A percentile compares a stretch with the other conserved stretches of the same genome.
Conservation (phyloP, 1,140 invertebrate species). For the Babylonia areolata region DNA sequence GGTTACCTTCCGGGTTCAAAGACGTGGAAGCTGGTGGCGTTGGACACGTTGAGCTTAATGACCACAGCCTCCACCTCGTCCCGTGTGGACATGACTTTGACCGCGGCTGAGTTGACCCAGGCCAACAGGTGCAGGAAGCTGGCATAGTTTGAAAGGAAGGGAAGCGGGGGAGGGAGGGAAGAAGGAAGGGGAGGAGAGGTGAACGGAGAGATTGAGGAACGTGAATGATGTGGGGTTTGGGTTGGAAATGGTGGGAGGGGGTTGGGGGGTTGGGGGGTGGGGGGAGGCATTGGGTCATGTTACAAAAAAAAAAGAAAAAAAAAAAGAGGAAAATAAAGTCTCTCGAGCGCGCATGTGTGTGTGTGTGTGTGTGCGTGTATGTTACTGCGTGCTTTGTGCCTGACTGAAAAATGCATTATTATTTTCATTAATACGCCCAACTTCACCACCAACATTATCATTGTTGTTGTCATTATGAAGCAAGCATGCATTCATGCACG, state of each 20-base stretch:
- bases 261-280: background rate
- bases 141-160: background rate
- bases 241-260: background rate
- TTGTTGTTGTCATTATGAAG: no score
- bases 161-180: background rate
- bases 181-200: background rate
- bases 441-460: no score
- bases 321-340: no score
- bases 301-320: no score
- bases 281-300: background rate
- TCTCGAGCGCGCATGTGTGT: no score
- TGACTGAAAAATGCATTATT: no score
- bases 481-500: no score
- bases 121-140: background rate
- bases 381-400: no score
- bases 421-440: no score
- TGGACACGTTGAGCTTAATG: background rate
- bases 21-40: background rate
- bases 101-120: background rate
- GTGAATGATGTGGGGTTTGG: no score
- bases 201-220: background rate
- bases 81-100: background rate
- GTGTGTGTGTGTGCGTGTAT: no score
- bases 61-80: background rate
- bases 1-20: conserved; percentile 11